Evolutionary conservation across 2,888 invertebrate species (phyloP), one percentile per base, ranked within the genome.

Genomic region (Nezara viridula): DNA sequence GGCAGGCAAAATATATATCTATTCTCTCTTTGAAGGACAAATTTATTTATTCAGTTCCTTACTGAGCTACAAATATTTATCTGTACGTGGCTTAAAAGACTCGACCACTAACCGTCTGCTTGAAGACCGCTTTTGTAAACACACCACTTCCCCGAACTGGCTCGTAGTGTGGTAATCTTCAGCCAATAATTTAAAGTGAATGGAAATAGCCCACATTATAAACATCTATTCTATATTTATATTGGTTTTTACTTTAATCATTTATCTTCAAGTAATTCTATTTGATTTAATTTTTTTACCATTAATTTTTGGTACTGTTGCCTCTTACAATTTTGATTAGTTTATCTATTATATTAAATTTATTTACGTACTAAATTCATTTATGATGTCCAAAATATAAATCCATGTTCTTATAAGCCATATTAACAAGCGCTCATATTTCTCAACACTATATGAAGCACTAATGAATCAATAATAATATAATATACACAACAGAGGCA

Each of bases 31-130:
- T 47, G 85, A 47, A 32, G 85, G 12, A 85, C 24, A 85, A 73
- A 73, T 73, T 73, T 73, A 73, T 73, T 73, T 73, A 73, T 73
- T 21, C 66, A 73, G 66, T 32, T 37, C 66, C 66, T 37, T 32
- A 37, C 66, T 16, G 0, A 37, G 66, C 32, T 16, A 37, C 21
- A 73, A 73, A 73, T 73, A 73, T 73, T 73, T 73, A 73, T 73
- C 66, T 37, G 5, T 32, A 73, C 1, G 66, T 73, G 32, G 66
- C 66, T 37, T 32, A 21, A 21, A 73, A 73, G 66, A 27, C 37
- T 21, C 37, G 7, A 73, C 66, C 66, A 19, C 66, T 73, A 37
- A 37, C 66, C 37, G 37, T 37, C n/a, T 27, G 4, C 60, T 60
- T 73, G 37, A 73, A 73, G 4, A 37, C 66, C 66, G 5, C 66